Conservation (phyloP, 92 coral and sea anemone species). For the Zoanthus solanderi region DNA sequence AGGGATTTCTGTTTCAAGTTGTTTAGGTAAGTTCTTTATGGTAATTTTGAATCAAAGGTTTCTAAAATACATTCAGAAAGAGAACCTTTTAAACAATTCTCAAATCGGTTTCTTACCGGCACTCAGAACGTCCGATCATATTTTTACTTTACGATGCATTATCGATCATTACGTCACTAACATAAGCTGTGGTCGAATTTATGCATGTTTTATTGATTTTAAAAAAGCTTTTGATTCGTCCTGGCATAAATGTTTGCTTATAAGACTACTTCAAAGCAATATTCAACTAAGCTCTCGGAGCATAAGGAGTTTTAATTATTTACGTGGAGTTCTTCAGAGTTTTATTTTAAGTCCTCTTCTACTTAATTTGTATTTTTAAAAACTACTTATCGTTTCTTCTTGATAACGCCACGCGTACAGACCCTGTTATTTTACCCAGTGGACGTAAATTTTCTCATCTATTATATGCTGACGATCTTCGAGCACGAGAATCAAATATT, state of each 20-base stretch:
- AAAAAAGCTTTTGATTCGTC: no score
- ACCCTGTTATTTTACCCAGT: not conserved
- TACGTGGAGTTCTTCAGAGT: not conserved
- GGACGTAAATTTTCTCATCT: constrained; percentile 37
- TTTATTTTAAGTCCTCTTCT: no score
- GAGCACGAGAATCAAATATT: no score
- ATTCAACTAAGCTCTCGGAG: constrained; percentile 33
- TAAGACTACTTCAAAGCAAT: no score
- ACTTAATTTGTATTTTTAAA: no score
- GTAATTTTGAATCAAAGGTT: constrained; percentile 54
- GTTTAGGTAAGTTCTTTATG: constrained; percentile 59
- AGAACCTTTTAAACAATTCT: constrained; percentile 42
- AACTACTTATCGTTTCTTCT: no score
- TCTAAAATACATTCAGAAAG: constrained; percentile 19
- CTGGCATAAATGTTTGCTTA: no score
- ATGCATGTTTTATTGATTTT: no score
- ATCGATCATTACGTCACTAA: constrained; percentile 6
- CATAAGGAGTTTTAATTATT: constrained; percentile 3
- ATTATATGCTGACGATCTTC: not conserved
- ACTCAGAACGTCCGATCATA: constrained; percentile 40
- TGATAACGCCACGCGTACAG: no score
- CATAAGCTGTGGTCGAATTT: no score
- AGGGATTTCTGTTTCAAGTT: constrained; percentile 1
- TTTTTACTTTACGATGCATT: constrained; percentile 32
- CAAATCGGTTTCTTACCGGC: constrained; percentile 62